Conservation (phyloP, 2,888 invertebrate genomes). For the Trissonchulus latispiculum region DNA sequence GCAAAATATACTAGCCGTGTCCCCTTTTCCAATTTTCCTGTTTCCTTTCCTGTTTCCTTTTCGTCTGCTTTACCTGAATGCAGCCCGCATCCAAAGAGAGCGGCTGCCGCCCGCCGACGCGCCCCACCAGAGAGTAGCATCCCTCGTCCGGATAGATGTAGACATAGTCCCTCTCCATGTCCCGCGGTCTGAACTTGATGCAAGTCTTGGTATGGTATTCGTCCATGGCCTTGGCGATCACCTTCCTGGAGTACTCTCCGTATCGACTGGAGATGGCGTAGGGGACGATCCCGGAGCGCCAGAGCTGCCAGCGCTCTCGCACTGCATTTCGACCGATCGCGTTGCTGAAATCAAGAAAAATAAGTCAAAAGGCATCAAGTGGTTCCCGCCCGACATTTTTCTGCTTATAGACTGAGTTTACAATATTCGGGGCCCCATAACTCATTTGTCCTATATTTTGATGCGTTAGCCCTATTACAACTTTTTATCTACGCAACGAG, state of each 20-base stretch:
- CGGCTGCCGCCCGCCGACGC: slow-evolving; percentile 59
- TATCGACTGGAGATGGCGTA: slow-evolving; percentile 40
- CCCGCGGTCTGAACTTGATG: slow-evolving; percentile 54
- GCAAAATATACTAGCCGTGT: too few species aligned
- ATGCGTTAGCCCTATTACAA: too few species aligned
- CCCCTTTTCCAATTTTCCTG: too few species aligned
- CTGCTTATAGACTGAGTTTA: too few species aligned
- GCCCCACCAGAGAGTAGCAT: slow-evolving; percentile 65
- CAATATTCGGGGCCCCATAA: too few species aligned
- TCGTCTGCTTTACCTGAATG: slow-evolving; percentile 33
- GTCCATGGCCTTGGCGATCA: slow-evolving; percentile 42
- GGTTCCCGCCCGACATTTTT: too few species aligned
- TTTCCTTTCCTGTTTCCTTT: too few species aligned
- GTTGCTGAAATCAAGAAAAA: slow-evolving; percentile 16
- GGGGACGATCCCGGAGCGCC: slow-evolving; percentile 40
- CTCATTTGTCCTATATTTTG: too few species aligned
- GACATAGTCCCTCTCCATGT: slow-evolving; percentile 51
- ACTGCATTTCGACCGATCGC: slow-evolving; percentile 34
- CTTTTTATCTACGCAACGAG: too few species aligned
- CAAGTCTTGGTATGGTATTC: slow-evolving; percentile 57
- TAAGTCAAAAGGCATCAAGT: too few species aligned
- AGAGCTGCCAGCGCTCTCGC: slow-evolving; percentile 37
- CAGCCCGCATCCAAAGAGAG: slow-evolving; percentile 40
- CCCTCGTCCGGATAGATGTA: slow-evolving; percentile 53
- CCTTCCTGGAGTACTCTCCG: slow-evolving; percentile 38